Base-by-base conservation (phyloP, 2,797 vertebrate species). In the Micrastur ruficollis region DNA sequence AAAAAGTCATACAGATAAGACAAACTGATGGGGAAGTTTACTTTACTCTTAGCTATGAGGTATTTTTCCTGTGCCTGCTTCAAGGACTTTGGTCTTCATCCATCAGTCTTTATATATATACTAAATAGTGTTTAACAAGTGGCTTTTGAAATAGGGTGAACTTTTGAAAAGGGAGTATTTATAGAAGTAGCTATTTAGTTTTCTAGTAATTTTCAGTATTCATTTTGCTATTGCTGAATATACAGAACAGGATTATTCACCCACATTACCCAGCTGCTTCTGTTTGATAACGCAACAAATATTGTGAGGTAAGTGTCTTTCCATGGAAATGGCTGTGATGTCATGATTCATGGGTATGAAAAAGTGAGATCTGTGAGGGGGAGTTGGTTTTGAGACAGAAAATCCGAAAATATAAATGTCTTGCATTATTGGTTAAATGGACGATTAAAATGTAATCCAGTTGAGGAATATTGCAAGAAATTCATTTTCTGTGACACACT, bases 181-280 rank as follows among this genome's bases (percentile, higher is more conserved):
- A 97, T 96, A 97, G 97, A 97, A 96, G 81, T 36, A 97, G 95
- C 94, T 96, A 97, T 97, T 97, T 89, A 83, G 92, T 95, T 95
- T 87, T 86, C 73, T 92, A 83, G 96, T 61, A 96, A 97, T 97
- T 97, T 97, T 95, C 27, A 4, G 94, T 85, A 96, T 96, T 96
- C 92, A 97, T 96, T 93, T 96, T 95, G 86, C 88, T 89, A 23
- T 89, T 97, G 96, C 95, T 96, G 92, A 96, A 92, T 93, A 85
- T 83, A 93, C 68, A 91, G 93, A 97, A 89, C 61, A 88, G 61
- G 75, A 93, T 97, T 92, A 96, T 97, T 97, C 97, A 97, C 78
- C 88, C 91, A 91, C 96, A 94, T 93, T 92, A 92, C 83, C 93
- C 95, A 97, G 93, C 94, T 97, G 95, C 93, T 97, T 87, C 94